These are phyloP conservation scores for Exephanes ischioxanthus DNA, from an alignment of 2,888 invertebrate genomes.

Conservation along the genomic window DNA sequence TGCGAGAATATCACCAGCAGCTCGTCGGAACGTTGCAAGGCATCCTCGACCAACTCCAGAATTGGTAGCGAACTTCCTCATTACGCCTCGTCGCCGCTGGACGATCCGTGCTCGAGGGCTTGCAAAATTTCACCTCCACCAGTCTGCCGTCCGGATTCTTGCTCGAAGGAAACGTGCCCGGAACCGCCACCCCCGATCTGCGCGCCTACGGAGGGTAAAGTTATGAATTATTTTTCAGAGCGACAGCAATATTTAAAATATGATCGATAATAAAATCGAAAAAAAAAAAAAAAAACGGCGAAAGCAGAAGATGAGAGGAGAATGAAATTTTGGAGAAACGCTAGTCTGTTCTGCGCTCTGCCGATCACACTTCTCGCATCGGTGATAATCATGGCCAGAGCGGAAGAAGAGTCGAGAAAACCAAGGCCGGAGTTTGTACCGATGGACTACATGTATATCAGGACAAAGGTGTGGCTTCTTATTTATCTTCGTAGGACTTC, in stretches of 20 bases:
- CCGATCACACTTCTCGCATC: conserved; percentile 68
- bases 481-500: conserved; percentile 23
- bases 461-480: conserved; percentile 72
- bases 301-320: conserved; percentile 31
- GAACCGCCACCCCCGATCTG: conserved; percentile 6
- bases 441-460: conserved; percentile 72
- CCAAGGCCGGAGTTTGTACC: conserved; percentile 75
- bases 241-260: not conserved
- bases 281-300: not conserved
- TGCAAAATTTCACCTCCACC: not conserved
- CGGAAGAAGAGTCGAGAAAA: conserved; percentile 55
- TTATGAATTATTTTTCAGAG: not conserved
- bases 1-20: not conserved
- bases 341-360: conserved; percentile 62
- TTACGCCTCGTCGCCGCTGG: not conserved
- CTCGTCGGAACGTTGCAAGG: not conserved
- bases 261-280: not conserved
- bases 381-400: conserved; percentile 40
- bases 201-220: conserved; percentile 42
- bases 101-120: not conserved
- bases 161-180: not conserved
- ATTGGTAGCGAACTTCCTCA: not conserved
- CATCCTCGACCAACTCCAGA: not conserved
- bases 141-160: not conserved
- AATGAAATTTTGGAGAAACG: conserved; percentile 64